Percentiles rank a stretch among this genome's conserved stretches.
Evolutionary conservation across 2,113 vertebrate genomes (phyloP).

Genomic region (Paracanthobrama guichenoti): DNA sequence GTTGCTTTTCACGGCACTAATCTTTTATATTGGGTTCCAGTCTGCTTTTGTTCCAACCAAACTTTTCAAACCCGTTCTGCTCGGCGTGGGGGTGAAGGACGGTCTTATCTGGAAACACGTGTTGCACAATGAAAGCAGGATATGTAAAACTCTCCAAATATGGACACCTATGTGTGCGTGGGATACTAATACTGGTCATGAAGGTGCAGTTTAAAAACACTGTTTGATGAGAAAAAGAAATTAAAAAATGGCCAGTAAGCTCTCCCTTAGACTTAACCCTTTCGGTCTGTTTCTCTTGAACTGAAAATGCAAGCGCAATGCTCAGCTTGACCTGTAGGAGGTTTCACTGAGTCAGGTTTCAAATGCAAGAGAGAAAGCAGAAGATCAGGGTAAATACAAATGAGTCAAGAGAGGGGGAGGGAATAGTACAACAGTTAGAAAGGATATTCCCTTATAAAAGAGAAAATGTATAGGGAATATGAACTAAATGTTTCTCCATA

Average conservation of each 20-base stretch:
- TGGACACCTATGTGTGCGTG: neutral
- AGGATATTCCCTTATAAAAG: neutral
- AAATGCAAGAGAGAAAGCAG: neutral
- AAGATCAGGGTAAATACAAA: slow-evolving; percentile 12
- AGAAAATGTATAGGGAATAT: neutral
- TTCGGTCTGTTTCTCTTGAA: neutral
- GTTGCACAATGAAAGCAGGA: neutral
- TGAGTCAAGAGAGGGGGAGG: neutral
- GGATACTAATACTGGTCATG: neutral
- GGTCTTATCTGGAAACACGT: slow-evolving; percentile 19
- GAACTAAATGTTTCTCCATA: neutral
- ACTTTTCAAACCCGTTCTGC: neutral
- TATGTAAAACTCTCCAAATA: slow-evolving; percentile 26
- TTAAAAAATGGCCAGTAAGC: neutral
- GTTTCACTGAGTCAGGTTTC: slow-evolving; percentile 60
- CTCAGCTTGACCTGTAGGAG: slow-evolving; percentile 63
- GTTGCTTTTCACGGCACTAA: neutral
- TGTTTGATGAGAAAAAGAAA: neutral
- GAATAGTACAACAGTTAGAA: neutral
- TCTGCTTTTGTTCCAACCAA: slow-evolving; percentile 25
- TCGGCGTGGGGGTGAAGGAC: slow-evolving; percentile 9
- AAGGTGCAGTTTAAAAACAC: neutral
- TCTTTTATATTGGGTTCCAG: slow-evolving; percentile 6
- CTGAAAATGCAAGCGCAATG: slow-evolving; percentile 56
- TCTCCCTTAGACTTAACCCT: neutral